Evolutionary conservation across 2,888 invertebrate species (phyloP).

Genomic region (Andricus quercusramuli): DNA sequence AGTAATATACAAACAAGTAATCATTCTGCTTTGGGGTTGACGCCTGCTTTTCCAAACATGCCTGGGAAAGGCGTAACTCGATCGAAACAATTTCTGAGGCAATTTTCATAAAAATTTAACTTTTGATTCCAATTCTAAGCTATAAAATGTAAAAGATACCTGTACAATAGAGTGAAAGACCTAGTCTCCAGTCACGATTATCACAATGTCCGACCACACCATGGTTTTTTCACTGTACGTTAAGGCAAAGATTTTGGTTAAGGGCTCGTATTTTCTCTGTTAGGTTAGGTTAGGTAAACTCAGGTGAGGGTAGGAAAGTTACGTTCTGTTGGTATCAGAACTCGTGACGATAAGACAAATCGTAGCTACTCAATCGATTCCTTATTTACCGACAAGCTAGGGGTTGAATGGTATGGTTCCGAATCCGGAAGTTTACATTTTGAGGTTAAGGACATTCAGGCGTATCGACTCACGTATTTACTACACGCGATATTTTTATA

Average conservation of each 20-base stretch:
- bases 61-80: background rate
- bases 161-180: background rate
- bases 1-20: background rate
- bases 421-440: background rate
- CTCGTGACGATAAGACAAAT: background rate
- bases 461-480: constrained; percentile 15
- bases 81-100: background rate
- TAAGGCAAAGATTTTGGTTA: too few relatives aligned
- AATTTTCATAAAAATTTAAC: background rate
- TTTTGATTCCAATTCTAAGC: background rate
- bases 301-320: too few relatives aligned
- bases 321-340: background rate
- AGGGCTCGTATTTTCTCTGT: background rate
- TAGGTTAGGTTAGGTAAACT: background rate
- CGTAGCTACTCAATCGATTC: background rate
- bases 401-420: background rate
- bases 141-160: constrained; percentile 12
- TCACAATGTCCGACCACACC: constrained; percentile 3
- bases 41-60: background rate
- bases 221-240: background rate
- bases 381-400: constrained; percentile 9
- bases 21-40: background rate
- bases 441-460: constrained; percentile 28
- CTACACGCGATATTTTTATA: background rate
- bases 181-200: background rate